Evolutionary conservation across 1,140 invertebrate genomes (phyloP).

Genomic region (Drosophila dunni): DNA sequence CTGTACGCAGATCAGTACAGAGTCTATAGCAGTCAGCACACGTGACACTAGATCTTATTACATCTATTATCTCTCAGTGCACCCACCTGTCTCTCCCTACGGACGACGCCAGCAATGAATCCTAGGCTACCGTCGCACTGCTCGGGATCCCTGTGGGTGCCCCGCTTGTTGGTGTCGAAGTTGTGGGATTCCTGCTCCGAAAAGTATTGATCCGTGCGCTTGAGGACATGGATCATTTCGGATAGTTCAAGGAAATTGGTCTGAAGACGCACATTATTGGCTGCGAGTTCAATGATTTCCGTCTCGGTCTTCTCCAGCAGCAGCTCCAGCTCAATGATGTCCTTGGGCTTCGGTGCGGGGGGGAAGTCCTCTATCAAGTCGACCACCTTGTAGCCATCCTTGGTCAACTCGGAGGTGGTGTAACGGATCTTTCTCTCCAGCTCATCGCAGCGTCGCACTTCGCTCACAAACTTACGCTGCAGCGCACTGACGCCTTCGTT

Average conservation of each 20-base stretch:
- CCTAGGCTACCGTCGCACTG: conserved; percentile 87
- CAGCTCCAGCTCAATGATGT: conserved; percentile 93
- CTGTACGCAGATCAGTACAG: too few species aligned
- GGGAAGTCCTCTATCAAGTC: conserved; percentile 92
- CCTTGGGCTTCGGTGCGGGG: conserved; percentile 95
- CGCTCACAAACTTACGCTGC: conserved; percentile 93
- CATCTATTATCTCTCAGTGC: neutral
- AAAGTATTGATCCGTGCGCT: conserved; percentile 91
- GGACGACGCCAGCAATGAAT: conserved; percentile 94
- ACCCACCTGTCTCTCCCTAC: conserved; percentile 88
- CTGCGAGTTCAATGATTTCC: conserved; percentile 96
- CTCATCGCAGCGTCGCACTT: conserved; percentile 93
- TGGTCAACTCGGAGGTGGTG: conserved; percentile 94
- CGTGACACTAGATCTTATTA: neutral
- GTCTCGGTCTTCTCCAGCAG: conserved; percentile 96
- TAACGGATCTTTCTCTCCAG: conserved; percentile 94
- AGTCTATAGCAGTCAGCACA: too few species aligned
- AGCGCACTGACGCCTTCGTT: conserved; percentile 92
- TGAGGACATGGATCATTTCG: conserved; percentile 96
- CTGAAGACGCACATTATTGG: conserved; percentile 96
- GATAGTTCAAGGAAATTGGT: conserved; percentile 97
- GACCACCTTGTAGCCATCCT: conserved; percentile 90
- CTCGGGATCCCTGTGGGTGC: conserved; percentile 91
- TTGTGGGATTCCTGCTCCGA: conserved; percentile 73
- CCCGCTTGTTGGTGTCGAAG: conserved; percentile 86